A percentile compares a stretch with the other conserved stretches of the same genome.
Evolutionary conservation across 2,113 vertebrate genomes (phyloP).

Genomic region (Piprites chloris): DNA sequence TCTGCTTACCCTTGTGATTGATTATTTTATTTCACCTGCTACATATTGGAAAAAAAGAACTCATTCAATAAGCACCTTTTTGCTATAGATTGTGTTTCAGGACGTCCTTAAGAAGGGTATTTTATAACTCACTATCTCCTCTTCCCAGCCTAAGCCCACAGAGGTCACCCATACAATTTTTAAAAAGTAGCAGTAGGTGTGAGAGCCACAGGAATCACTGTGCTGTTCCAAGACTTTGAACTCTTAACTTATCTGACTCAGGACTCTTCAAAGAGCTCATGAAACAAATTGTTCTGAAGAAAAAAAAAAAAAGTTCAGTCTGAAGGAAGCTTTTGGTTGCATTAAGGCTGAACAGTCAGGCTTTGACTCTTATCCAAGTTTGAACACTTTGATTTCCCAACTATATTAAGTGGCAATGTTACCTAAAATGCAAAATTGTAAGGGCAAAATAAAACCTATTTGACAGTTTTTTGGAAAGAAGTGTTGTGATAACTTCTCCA

Average conservation of each 20-base stretch:
- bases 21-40: neutral
- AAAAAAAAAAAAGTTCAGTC: neutral
- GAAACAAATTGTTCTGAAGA: neutral
- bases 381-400: neutral
- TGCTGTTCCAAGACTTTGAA: neutral
- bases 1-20: neutral
- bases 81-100: neutral
- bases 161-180: neutral
- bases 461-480: neutral
- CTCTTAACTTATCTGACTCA: neutral
- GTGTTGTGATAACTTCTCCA: neutral
- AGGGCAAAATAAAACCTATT: neutral
- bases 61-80: neutral
- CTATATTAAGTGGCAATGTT: neutral
- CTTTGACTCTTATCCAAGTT: neutral
- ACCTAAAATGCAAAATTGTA: neutral
- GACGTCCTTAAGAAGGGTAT: neutral
- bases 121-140: neutral
- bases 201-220: neutral
- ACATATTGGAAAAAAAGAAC: neutral
- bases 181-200: neutral
- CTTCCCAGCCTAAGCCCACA: neutral
- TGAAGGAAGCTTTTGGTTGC: neutral
- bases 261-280: neutral
- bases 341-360: neutral